Conservation (phyloP, 2,797 vertebrate genomes). For the Mormyrus proboscirostris region DNA sequence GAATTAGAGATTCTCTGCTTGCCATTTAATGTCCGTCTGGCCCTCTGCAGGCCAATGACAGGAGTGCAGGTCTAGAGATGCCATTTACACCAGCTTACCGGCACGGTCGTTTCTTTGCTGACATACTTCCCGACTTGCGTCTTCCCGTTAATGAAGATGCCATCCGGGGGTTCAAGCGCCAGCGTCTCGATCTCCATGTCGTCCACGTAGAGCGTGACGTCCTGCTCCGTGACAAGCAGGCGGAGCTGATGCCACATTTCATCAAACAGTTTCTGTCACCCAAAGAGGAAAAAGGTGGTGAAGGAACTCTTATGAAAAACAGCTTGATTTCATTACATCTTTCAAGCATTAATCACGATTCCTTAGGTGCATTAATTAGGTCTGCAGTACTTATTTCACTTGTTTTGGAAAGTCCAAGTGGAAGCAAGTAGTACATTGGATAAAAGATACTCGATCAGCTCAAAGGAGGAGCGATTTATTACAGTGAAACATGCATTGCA, state of each 20-base stretch:
- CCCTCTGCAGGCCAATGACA: background rate
- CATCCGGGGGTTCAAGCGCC: constrained; percentile 74
- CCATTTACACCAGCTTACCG: constrained; percentile 62
- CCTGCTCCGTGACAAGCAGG: constrained; percentile 86
- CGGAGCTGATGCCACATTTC: constrained; percentile 91
- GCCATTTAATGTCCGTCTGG: background rate
- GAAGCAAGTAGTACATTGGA: background rate
- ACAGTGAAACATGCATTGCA: background rate
- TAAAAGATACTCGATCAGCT: background rate
- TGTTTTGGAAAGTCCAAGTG: background rate
- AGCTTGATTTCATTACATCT: background rate
- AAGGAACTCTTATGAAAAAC: background rate
- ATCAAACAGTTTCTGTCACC: constrained; percentile 76
- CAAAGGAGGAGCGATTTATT: background rate
- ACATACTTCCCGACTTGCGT: constrained; percentile 96
- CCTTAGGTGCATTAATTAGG: background rate
- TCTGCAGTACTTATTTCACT: background rate
- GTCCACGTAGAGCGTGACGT: constrained; percentile 84
- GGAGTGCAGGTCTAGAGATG: background rate
- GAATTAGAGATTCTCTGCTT: background rate
- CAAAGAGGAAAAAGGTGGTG: constrained; percentile 20
- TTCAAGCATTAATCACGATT: background rate
- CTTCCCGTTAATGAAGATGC: constrained; percentile 90
- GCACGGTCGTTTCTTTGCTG: constrained; percentile 86
- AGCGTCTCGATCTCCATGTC: constrained; percentile 77